phyloP scores from a whole-genome alignment of 2,888 invertebrate genomes.

The Endotricha flammealis region DNA sequence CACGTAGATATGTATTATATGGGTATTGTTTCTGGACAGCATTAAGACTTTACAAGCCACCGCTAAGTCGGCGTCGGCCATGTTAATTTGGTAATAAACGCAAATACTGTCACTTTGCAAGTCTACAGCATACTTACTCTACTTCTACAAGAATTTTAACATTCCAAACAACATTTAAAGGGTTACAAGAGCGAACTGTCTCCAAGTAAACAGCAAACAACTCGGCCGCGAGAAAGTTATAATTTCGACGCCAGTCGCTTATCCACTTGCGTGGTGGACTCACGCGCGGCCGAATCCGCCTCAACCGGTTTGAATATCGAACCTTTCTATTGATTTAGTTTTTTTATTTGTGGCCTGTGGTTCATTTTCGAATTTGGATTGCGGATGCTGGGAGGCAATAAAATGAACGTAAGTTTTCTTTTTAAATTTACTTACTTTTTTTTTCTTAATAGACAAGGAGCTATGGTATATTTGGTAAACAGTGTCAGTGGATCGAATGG shows the following conservation, averaged over 20 bases:
- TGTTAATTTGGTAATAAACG: no score
- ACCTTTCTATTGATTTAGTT: slow-evolving; percentile 11
- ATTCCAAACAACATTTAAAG: no score
- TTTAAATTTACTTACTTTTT: neutral
- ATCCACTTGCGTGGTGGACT: slow-evolving; percentile 24
- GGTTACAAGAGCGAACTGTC: slow-evolving; percentile 12
- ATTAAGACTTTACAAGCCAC: no score
- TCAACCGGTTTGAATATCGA: slow-evolving; percentile 5
- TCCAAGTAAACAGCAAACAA: slow-evolving; percentile 26
- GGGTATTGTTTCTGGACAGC: no score
- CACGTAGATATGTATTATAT: no score
- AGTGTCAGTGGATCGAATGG: neutral
- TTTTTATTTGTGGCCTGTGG: slow-evolving; percentile 19
- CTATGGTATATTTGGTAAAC: neutral
- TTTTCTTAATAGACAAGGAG: neutral
- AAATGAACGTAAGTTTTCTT: slow-evolving; percentile 37
- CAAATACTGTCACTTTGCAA: no score
- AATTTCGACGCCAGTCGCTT: slow-evolving; percentile 36
- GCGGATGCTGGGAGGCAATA: slow-evolving; percentile 13
- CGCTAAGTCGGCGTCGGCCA: no score
- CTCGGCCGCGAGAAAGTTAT: slow-evolving; percentile 46
- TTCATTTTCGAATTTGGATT: slow-evolving; percentile 14
- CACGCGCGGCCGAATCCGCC: slow-evolving; percentile 23
- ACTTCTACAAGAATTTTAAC: no score
- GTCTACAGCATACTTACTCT: no score